These are phyloP conservation scores for Azorinus chamasolen DNA, from an alignment of 2,888 invertebrate species.

Conservation along the genomic window DNA sequence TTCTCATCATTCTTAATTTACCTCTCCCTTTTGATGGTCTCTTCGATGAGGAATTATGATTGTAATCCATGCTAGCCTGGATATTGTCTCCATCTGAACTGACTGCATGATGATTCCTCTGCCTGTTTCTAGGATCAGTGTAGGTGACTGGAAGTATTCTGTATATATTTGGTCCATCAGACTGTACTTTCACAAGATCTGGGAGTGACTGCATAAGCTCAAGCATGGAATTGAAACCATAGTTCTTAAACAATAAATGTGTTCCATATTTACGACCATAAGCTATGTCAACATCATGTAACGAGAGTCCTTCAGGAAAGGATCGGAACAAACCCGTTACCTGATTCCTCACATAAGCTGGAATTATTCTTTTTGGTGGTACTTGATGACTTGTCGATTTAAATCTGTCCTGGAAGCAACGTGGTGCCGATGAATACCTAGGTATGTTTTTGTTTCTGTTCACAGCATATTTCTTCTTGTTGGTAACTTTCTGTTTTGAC, in stretches of 20 bases:
- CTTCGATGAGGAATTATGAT: background rate
- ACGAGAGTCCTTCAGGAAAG: slow-evolving; percentile 66
- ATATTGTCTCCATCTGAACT: too few species aligned
- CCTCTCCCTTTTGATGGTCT: slow-evolving; percentile 52
- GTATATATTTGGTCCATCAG: too few species aligned
- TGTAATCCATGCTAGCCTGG: too few species aligned
- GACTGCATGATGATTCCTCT: too few species aligned
- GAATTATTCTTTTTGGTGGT: slow-evolving; percentile 51
- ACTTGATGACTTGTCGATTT: background rate
- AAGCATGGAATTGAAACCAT: slow-evolving; percentile 69
- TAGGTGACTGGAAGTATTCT: too few species aligned
- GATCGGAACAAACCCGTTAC: slow-evolving; percentile 67
- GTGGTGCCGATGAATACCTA: slow-evolving; percentile 5
- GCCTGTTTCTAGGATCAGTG: too few species aligned
- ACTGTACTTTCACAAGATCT: slow-evolving; percentile 60
- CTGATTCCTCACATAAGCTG: slow-evolving; percentile 66
- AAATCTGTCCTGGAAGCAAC: slow-evolving; percentile 13
- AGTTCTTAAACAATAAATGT: slow-evolving; percentile 59
- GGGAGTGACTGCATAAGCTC: slow-evolving; percentile 66
- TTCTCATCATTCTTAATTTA: background rate
- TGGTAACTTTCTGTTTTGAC: slow-evolving; percentile 72
- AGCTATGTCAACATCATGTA: slow-evolving; percentile 67
- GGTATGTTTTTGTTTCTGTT: background rate
- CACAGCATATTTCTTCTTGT: slow-evolving; percentile 64
- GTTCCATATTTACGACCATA: slow-evolving; percentile 71